Conservation (phyloP, 2,113 vertebrate species). For the Reinhardtius hippoglossoides region DNA sequence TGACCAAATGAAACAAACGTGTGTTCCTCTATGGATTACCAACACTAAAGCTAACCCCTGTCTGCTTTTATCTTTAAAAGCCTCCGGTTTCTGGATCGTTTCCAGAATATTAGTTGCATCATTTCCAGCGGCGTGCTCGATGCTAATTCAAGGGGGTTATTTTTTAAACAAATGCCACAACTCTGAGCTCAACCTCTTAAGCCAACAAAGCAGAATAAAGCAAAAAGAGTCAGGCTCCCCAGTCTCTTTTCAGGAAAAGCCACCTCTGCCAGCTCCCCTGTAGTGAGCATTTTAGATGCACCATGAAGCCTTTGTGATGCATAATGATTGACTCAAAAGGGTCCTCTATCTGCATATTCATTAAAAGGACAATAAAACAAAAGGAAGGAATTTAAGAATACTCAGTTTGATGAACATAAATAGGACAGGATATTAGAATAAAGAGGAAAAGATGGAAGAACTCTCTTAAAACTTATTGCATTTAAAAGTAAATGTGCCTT, state of each 20-base stretch:
- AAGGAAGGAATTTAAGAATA: conserved; percentile 20
- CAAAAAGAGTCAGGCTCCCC: conserved; percentile 45
- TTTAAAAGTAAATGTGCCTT: background rate
- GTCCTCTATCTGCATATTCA: conserved; percentile 60
- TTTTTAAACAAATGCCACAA: conserved; percentile 28
- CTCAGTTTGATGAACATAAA: conserved; percentile 15
- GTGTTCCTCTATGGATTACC: conserved; percentile 9
- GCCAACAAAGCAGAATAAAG: conserved; percentile 44
- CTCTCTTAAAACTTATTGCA: background rate
- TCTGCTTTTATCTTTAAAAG: conserved; percentile 16
- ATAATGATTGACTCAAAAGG: conserved; percentile 46
- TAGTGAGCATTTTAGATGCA: conserved; percentile 58
- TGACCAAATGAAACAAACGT: conserved; percentile 4
- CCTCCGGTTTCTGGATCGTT: background rate
- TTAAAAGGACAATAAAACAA: conserved; percentile 53
- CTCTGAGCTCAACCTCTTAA: conserved; percentile 33
- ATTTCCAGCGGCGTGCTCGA: background rate
- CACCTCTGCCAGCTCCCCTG: conserved; percentile 33
- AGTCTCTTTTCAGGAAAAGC: conserved; percentile 33
- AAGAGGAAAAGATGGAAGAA: background rate
- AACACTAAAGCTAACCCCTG: background rate
- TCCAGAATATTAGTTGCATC: background rate
- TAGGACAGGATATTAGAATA: background rate
- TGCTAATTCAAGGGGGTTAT: conserved; percentile 14
- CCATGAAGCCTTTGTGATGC: conserved; percentile 66